phyloP scores from a whole-genome alignment of 2,888 invertebrate species.

The Criorhina ranunculi region DNA sequence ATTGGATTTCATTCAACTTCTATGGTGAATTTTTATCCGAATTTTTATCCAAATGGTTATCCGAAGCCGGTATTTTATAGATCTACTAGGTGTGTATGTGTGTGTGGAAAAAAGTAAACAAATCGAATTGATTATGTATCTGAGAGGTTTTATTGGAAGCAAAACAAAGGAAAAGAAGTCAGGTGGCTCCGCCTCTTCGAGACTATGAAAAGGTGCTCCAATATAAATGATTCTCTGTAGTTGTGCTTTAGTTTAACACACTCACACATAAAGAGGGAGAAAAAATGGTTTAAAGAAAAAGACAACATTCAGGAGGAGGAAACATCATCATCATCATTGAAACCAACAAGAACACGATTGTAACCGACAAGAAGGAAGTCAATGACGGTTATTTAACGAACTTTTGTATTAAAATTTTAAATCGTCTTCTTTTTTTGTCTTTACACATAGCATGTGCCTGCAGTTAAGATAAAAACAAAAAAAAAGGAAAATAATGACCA shows the following conservation, averaged over 20 bases:
- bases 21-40: slow-evolving; percentile 68
- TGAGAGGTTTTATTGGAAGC: slow-evolving; percentile 31
- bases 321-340: slow-evolving; percentile 64
- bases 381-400: slow-evolving; percentile 76
- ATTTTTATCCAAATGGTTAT: slow-evolving; percentile 64
- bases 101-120: slow-evolving; percentile 65
- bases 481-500: slow-evolving; percentile 47
- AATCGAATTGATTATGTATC: slow-evolving; percentile 62
- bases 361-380: slow-evolving; percentile 65
- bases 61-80: slow-evolving; percentile 69
- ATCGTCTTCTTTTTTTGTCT: slow-evolving; percentile 31
- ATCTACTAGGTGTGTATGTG: not conserved
- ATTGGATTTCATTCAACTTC: slow-evolving; percentile 71
- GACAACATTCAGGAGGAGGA: slow-evolving; percentile 64
- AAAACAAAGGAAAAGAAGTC: slow-evolving; percentile 47
- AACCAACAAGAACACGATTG: slow-evolving; percentile 49
- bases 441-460: slow-evolving; percentile 61
- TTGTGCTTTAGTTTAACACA: slow-evolving; percentile 45
- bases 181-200: slow-evolving; percentile 63
- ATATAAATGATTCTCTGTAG: slow-evolving; percentile 41
- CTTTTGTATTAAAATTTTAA: slow-evolving; percentile 57
- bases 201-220: slow-evolving; percentile 39
- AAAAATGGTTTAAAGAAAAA: slow-evolving; percentile 13
- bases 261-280: slow-evolving; percentile 32
- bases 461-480: slow-evolving; percentile 14